Evolutionary conservation across 1,140 invertebrate species (phyloP), one percentile per base, ranked within the genome.

Genomic region (Orchestia grillus): DNA sequence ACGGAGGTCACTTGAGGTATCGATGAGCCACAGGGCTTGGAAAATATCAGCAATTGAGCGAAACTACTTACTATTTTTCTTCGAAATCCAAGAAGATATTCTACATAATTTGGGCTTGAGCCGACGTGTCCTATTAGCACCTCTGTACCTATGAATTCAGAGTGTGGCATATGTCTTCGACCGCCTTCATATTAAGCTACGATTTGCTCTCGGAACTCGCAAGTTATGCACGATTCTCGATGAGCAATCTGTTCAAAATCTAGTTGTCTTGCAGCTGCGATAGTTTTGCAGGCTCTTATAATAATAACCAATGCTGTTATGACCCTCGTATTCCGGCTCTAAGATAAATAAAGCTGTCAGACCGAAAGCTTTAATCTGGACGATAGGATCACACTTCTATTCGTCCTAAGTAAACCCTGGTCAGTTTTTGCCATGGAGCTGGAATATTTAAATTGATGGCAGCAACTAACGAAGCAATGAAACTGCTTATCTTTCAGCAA

Each of bases 401-500:
- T 45, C 44, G 23, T 45, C 40, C 44, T 40, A 42, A 44, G 92
- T 44, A 94, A 94, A 47, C 44, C 44, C 15, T 40, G 44, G 36
- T 44, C 8, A 94, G 36, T 40, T 94, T 94, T 94, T 94, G 92
- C 92, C 44, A n/a, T 40, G 40, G 43, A 45, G 43, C 44, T 45
- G 92, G 92, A 94, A 94, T 94, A 94, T 94, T 94, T 94, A 94
- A 94, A 94, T 94, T 94, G 92, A 94, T 94, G 92, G 92, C 43
- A 47, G 92, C 92, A 44, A 45, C 92, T 94, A 94, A 94, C 92
- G 92, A 94, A 94, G 92, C 92, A 94, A 94, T 94, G 92, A 94
- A 94, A 94, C 92, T 94, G 41, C 92, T 94, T 94, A 94, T 94
- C 92, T 91, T 41, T 43, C 88, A 42, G 88, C 88, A 91, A 91